phyloP scores from a whole-genome alignment of 2,888 invertebrate genomes.

The Tiliacea aurago region DNA sequence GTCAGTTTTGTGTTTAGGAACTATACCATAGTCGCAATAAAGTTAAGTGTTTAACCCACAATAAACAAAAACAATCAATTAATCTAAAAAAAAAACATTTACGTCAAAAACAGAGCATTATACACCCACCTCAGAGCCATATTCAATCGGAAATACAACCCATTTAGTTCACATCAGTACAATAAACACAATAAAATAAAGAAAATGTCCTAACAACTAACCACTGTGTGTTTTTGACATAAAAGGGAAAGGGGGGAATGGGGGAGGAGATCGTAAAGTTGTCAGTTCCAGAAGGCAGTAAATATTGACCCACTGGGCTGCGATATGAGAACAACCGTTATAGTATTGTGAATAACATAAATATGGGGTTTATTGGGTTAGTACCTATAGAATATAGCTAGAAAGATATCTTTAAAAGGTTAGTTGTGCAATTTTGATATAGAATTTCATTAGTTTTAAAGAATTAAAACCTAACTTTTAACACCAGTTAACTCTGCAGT shows the following conservation, averaged over 20 bases:
- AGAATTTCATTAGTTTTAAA: too few species aligned
- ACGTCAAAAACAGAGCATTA: constrained; percentile 53
- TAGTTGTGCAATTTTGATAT: neutral
- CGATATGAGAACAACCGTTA: constrained; percentile 46
- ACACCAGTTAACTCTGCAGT: too few species aligned
- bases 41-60: too few species aligned
- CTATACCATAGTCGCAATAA: too few species aligned
- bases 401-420: neutral
- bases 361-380: constrained; percentile 43
- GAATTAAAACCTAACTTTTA: too few species aligned
- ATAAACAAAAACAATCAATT: neutral
- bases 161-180: constrained; percentile 63
- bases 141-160: constrained; percentile 64
- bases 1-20: too few species aligned
- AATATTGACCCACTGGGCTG: constrained; percentile 68
- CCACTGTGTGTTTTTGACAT: constrained; percentile 70
- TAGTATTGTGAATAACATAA: constrained; percentile 58
- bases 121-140: constrained; percentile 50
- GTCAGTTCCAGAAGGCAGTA: constrained; percentile 73
- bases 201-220: constrained; percentile 72
- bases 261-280: constrained; percentile 72
- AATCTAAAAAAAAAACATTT: constrained; percentile 17
- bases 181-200: constrained; percentile 71
- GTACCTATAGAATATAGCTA: neutral
- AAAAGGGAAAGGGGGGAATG: constrained; percentile 64